Evolutionary conservation across 1,140 invertebrate species (phyloP), one percentile per base, ranked within the genome.

Genomic region (Pissodes strobi): DNA sequence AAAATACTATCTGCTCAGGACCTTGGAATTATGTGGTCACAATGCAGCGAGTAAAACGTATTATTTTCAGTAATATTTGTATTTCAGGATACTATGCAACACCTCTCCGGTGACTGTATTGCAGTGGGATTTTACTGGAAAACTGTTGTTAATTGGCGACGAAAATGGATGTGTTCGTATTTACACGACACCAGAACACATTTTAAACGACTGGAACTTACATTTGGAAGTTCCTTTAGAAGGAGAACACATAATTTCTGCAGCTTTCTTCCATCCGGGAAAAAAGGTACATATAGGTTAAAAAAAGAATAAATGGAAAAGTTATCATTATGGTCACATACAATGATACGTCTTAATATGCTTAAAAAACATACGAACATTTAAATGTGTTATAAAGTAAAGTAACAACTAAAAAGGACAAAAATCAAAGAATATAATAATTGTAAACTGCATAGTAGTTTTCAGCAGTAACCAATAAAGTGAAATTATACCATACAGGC

Each of bases 71-170:
- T 2, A 2, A 1, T 34, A 5, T 55, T 13, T 10, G n/a, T 53
- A 18, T 61, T 77, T 38, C 65, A 86, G 84, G 75, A 78, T 83
- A 64, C 74, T 82, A 49, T 87, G 71, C 74, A 85, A 73, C 81
- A 81, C 69, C 77, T 81, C 66, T 74, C 82, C 85, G 53, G 85
- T 94, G 5, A 91, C 90, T 13, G 86, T 88, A 12, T 72, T 95
- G 13, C 89, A 94, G 79, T 95, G 93, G 93, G 91, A 93, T 79
- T 80, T 87, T 23, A 86, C 87, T 61, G 92, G 92, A 5, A 88
- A 90, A 48, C 86, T 90, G 65, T 74, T 95, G 1, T 81, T 94
- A 0, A 81, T 94, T 0, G 90, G 86, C 0, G 91, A 91, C 69
- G 83, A 85, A 39, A 84, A 82, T 39, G 93, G 93, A 1, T 84